Conservation (phyloP, 2,797 vertebrate species). For the Crocodylus rhombifer region DNA sequence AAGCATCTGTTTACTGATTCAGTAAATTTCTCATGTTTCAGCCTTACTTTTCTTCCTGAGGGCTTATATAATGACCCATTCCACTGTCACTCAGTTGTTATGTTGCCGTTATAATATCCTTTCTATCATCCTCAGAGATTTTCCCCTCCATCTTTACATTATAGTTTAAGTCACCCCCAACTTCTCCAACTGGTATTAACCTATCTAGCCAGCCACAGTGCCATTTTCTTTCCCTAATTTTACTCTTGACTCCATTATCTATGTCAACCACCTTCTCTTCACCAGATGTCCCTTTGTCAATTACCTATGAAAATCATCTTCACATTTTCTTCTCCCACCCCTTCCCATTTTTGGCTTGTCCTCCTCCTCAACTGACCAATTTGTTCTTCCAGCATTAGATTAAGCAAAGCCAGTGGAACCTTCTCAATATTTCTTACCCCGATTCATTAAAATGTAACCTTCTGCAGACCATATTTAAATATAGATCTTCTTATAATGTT, state of each 20-base stretch:
- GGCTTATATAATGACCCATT: slow-evolving; percentile 45
- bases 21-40: slow-evolving; percentile 37
- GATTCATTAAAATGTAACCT: neutral
- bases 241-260: neutral
- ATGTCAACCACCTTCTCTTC: accelerated
- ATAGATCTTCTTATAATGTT: too few relatives aligned
- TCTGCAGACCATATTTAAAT: neutral
- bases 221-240: neutral
- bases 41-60: slow-evolving; percentile 48
- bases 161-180: neutral
- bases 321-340: neutral
- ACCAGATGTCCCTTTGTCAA: neutral
- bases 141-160: slow-evolving; percentile 13
- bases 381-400: neutral
- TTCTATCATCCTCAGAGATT: slow-evolving; percentile 40
- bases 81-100: neutral
- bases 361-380: neutral
- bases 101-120: slow-evolving; percentile 41
- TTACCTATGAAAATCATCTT: neutral
- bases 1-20: neutral
- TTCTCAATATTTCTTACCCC: neutral
- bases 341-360: neutral
- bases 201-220: neutral
- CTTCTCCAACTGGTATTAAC: slow-evolving; percentile 7
- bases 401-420: neutral